phyloP scores from a whole-genome alignment of 2,797 vertebrate genomes.

The Threskiornis aethiopicus region DNA sequence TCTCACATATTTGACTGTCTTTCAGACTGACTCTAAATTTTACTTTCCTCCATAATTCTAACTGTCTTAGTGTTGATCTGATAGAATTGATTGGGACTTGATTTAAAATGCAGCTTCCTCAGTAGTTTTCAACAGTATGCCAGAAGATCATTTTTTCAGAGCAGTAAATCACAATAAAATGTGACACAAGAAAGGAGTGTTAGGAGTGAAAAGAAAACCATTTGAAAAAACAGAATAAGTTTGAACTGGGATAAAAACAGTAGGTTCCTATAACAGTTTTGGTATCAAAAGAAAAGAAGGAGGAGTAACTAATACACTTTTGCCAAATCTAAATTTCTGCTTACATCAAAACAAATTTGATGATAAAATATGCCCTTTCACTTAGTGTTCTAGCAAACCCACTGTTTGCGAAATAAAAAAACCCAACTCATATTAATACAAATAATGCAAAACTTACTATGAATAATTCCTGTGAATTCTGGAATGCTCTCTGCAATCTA shows the following conservation, averaged over 20 bases:
- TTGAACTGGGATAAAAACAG: neutral
- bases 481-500: neutral
- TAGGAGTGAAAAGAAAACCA: neutral
- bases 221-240: neutral
- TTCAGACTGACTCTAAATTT: neutral
- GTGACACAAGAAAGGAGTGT: neutral
- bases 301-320: neutral
- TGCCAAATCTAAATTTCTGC: neutral
- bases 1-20: neutral
- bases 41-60: neutral
- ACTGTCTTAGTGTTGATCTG: neutral
- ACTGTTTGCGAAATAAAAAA: neutral
- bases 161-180: neutral
- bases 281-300: neutral
- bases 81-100: neutral
- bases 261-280: neutral
- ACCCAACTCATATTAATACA: neutral
- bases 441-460: neutral
- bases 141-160: conserved; percentile 1
- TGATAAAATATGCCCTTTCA: neutral
- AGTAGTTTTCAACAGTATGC: conserved; percentile 29
- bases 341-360: neutral
- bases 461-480: neutral
- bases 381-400: neutral
- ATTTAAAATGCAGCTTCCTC: conserved; percentile 6